Conservation (phyloP, 2,113 vertebrate species). For the Capra hircus region DNA sequence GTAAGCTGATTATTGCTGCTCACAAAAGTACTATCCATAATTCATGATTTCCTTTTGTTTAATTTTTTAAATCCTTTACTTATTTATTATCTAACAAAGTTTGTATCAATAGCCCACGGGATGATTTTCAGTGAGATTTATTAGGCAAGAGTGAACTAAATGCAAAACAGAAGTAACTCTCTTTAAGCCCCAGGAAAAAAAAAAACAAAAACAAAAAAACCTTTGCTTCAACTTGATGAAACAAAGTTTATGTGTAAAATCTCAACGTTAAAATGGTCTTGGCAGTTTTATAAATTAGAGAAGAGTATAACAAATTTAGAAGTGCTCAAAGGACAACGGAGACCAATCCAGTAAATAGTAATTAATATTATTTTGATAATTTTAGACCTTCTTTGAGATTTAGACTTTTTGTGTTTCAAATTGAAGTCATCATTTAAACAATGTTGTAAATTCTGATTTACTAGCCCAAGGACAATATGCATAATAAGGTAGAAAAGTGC, state of each 20-base stretch:
- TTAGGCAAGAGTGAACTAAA: slow-evolving; percentile 23
- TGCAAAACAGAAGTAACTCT: not conserved
- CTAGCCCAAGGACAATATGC: not conserved
- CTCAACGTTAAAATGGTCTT: not conserved
- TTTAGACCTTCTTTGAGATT: not conserved
- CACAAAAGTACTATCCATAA: not conserved
- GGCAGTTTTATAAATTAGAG: not conserved
- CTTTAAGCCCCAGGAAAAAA: not conserved
- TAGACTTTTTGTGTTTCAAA: not conserved
- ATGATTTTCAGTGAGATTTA: slow-evolving; percentile 50
- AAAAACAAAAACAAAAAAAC: not conserved
- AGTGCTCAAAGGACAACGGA: not conserved
- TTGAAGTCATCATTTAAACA: not conserved
- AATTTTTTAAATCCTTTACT: slow-evolving; percentile 50
- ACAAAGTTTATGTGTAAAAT: not conserved
- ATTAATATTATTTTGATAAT: not conserved
- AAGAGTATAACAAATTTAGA: not conserved
- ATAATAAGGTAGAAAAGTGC: not conserved
- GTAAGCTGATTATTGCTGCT: not conserved
- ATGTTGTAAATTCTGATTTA: not conserved
- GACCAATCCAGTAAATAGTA: not conserved
- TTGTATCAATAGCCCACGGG: not conserved
- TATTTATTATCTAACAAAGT: slow-evolving; percentile 37
- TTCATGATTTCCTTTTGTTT: slow-evolving; percentile 36
- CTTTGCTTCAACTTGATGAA: slow-evolving; percentile 13